These are phyloP conservation scores for Psittacula echo DNA, from an alignment of 2,797 vertebrate species.

Conservation along the genomic window DNA sequence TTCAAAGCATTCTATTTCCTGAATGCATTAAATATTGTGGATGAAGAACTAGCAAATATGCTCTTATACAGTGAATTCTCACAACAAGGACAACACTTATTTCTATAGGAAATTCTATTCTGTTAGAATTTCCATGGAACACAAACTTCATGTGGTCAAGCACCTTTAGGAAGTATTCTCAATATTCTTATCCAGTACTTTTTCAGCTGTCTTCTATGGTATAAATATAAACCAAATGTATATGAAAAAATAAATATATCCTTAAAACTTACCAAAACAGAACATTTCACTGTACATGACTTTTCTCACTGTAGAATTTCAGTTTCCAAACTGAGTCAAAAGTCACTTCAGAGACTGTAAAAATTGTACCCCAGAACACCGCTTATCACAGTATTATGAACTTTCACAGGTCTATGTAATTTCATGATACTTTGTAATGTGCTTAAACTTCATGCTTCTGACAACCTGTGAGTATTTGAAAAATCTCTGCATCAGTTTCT, in stretches of 20 bases:
- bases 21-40: neutral
- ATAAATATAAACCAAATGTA: neutral
- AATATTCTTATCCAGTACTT: neutral
- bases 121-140: neutral
- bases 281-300: neutral
- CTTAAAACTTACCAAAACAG: neutral
- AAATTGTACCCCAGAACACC: neutral
- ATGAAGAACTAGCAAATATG: neutral
- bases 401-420: neutral
- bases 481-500: neutral
- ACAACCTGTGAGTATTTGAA: neutral
- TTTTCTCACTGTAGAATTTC: neutral
- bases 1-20: neutral
- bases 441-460: slow-evolving; percentile 20
- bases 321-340: neutral
- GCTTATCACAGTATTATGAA: neutral
- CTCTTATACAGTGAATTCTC: neutral
- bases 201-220: neutral
- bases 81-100: neutral
- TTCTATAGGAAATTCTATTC: neutral
- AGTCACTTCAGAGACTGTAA: neutral
- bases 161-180: neutral
- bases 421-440: neutral
- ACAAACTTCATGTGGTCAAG: neutral
- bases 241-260: neutral